Conservation (phyloP, 2,113 vertebrate genomes). For the Erythrocercus mccallii region DNA sequence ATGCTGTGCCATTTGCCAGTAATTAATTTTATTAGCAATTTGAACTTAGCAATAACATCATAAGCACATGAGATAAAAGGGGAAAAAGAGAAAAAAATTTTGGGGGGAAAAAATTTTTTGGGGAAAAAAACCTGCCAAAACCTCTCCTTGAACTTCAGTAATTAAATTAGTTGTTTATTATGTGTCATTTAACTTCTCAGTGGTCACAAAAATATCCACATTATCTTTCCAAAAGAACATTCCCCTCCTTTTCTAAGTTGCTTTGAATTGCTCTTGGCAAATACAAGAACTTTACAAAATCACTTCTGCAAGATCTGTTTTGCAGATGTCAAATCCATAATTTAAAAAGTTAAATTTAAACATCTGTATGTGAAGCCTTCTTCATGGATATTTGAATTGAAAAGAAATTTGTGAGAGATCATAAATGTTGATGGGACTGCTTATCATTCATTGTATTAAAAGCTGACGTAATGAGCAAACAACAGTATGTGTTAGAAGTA, state of each 20-base stretch:
- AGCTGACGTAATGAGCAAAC: background rate
- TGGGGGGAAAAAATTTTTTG: accelerated
- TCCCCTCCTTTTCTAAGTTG: slow-evolving; percentile 65
- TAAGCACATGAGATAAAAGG: background rate
- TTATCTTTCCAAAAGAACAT: slow-evolving; percentile 65
- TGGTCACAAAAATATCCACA: slow-evolving; percentile 22
- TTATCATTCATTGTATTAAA: background rate
- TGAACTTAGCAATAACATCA: background rate
- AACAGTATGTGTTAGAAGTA: background rate
- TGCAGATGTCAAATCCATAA: slow-evolving; percentile 79
- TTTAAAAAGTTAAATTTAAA: slow-evolving; percentile 55
- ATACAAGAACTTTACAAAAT: slow-evolving; percentile 63
- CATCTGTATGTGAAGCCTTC: background rate
- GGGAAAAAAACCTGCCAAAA: background rate
- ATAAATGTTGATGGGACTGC: background rate
- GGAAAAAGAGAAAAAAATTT: background rate
- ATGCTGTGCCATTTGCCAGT: background rate
- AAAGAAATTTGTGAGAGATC: background rate
- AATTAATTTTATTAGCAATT: background rate
- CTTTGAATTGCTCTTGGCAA: slow-evolving; percentile 69
- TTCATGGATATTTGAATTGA: background rate
- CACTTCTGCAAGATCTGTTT: slow-evolving; percentile 81
- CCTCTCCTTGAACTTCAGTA: background rate
- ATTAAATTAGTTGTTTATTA: slow-evolving; percentile 28
- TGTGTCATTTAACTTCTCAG: slow-evolving; percentile 54